Percentiles rank a stretch among this genome's conserved stretches.
Evolutionary conservation across 1,140 invertebrate genomes (phyloP).

Genomic region (Anastrepha ludens): DNA sequence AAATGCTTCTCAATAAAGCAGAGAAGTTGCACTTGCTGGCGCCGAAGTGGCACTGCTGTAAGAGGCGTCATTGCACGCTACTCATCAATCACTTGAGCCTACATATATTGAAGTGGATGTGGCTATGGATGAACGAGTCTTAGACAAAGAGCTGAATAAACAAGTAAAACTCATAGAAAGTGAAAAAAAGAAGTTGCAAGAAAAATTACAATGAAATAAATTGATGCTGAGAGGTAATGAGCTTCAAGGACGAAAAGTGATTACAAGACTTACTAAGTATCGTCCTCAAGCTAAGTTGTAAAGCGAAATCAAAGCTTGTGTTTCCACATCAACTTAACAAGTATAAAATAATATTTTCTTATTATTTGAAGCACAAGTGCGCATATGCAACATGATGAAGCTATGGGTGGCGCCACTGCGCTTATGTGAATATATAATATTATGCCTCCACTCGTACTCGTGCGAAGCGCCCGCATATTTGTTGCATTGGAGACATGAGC

Average conservation of each 20-base stretch:
- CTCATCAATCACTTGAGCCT: constrained; percentile 47
- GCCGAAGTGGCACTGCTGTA: too few relatives aligned
- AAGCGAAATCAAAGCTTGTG: not conserved
- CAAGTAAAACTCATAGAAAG: not conserved
- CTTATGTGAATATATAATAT: too few relatives aligned
- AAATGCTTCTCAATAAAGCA: too few relatives aligned
- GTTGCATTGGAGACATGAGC: constrained; percentile 19
- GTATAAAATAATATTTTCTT: constrained; percentile 35
- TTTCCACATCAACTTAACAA: constrained; percentile 29
- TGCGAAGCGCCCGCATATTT: not conserved
- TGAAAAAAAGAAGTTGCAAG: not conserved
- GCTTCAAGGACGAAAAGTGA: constrained; percentile 23
- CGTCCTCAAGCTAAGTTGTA: not conserved
- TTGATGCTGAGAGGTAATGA: not conserved
- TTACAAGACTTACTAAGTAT: not conserved
- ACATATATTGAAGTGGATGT: constrained; percentile 29
- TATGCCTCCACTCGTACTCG: too few relatives aligned
- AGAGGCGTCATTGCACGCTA: too few relatives aligned
- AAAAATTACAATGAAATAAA: not conserved
- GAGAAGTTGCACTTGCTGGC: too few relatives aligned
- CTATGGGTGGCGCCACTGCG: not conserved
- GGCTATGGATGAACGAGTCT: constrained; percentile 1
- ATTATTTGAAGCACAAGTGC: not conserved
- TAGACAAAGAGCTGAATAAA: constrained; percentile 17
- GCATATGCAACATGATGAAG: not conserved